phyloP scores from a whole-genome alignment of 2,888 invertebrate species.

The Andrena dorsata region DNA sequence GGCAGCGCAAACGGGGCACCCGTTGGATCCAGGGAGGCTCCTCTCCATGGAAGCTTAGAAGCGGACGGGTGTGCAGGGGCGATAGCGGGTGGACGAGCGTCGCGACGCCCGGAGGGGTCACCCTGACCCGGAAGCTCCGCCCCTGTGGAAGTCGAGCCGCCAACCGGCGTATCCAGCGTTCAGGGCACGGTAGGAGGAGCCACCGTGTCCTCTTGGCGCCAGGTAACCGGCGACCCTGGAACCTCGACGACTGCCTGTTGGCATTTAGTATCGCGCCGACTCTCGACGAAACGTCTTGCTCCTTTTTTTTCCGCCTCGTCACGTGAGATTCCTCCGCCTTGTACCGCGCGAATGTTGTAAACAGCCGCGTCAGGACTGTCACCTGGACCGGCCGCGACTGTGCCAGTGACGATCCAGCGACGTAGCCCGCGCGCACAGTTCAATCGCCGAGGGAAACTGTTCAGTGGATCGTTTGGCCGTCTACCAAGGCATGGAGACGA shows the following conservation, averaged over 20 bases:
- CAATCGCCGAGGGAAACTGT: background rate
- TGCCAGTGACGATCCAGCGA: background rate
- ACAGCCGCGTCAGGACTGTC: constrained; percentile 2
- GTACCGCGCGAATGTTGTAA: constrained; percentile 19
- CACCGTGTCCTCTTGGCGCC: constrained; percentile 72
- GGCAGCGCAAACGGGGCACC: constrained; percentile 30
- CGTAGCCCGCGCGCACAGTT: background rate
- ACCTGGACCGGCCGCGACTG: background rate
- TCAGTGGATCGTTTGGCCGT: background rate
- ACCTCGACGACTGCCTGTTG: constrained; percentile 56
- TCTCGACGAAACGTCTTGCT: constrained; percentile 62
- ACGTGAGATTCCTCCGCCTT: background rate
- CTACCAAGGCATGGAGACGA: constrained; percentile 74
- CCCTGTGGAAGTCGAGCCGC: constrained; percentile 79
- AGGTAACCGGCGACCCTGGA: constrained; percentile 71
- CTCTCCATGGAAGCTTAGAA: constrained; percentile 15
- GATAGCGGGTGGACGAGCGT: constrained; percentile 71
- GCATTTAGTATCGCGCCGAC: constrained; percentile 74
- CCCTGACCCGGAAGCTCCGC: constrained; percentile 80
- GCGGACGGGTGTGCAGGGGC: constrained; percentile 17
- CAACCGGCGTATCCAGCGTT: constrained; percentile 80
- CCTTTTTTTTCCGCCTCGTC: constrained; percentile 51
- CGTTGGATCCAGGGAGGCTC: constrained; percentile 8
- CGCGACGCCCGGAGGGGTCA: constrained; percentile 79
- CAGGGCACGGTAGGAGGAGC: constrained; percentile 81